Percentiles rank a stretch among this genome's conserved stretches.
phyloP scores from a whole-genome alignment of 1,140 invertebrate species.

The Lepidurus couesii region DNA sequence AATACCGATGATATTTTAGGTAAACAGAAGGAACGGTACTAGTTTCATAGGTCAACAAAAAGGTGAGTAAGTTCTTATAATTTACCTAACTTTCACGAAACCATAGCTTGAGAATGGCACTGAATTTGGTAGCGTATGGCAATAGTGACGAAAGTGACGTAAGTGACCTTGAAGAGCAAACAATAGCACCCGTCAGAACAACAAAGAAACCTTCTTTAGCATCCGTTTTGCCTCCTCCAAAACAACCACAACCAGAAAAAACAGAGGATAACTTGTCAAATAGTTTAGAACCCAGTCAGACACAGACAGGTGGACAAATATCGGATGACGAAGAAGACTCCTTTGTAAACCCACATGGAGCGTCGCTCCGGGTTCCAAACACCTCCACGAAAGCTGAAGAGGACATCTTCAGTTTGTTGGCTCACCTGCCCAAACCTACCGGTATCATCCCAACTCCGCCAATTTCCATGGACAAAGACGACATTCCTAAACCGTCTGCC shows the following conservation, averaged over 20 bases:
- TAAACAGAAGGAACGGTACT: no score
- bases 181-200: not conserved
- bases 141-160: slow-evolving; percentile 19
- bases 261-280: not conserved
- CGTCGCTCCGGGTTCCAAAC: not conserved
- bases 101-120: not conserved
- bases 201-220: not conserved
- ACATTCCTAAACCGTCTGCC: slow-evolving; percentile 25
- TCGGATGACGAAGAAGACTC: not conserved
- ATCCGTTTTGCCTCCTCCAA: not conserved
- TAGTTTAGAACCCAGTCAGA: not conserved
- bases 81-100: no score
- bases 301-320: not conserved
- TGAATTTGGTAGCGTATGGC: slow-evolving; percentile 28
- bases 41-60: no score
- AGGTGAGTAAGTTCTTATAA: no score
- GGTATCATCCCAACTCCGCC: no score
- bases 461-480: not conserved
- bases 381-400: not conserved
- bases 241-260: slow-evolving; percentile 1
- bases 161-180: slow-evolving; percentile 27
- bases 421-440: slow-evolving; percentile 16
- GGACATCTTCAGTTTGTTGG: not conserved
- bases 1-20: no score
- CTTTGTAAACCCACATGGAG: not conserved